Conservation (phyloP, 1,140 invertebrate species). For the Oryzaephilus surinamensis region DNA sequence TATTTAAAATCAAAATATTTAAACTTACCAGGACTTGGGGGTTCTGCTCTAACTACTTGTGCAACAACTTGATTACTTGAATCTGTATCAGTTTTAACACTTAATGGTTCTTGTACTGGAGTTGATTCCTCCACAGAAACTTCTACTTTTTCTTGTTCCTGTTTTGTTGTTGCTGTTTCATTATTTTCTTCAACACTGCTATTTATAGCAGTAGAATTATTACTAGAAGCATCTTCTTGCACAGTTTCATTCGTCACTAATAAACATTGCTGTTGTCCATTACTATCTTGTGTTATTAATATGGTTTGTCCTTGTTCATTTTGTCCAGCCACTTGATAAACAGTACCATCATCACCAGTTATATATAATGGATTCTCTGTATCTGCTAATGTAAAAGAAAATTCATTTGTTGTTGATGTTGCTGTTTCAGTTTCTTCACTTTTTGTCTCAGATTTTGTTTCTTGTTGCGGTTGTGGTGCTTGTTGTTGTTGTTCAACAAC, state of each 20-base stretch:
- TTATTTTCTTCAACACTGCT: constrained; percentile 22
- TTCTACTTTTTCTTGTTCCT: constrained; percentile 5
- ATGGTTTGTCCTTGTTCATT: constrained; percentile 65
- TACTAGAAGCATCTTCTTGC: constrained; percentile 38
- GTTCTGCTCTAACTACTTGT: constrained; percentile 69
- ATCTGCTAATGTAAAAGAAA: constrained; percentile 20
- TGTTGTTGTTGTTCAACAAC: neutral
- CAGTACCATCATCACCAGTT: constrained; percentile 54
- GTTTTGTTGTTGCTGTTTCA: constrained; percentile 8
- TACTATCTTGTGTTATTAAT: constrained; percentile 48
- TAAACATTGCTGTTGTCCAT: constrained; percentile 59
- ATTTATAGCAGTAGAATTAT: constrained; percentile 39
- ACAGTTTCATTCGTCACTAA: constrained; percentile 51
- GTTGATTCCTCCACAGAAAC: constrained; percentile 10
- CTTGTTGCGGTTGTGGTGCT: constrained; percentile 2
- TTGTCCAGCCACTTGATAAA: constrained; percentile 61
- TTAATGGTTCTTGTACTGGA: constrained; percentile 8
- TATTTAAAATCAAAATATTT: constrained; percentile 1
- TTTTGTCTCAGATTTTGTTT: constrained; percentile 5
- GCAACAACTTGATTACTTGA: constrained; percentile 57
- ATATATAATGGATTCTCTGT: constrained; percentile 49
- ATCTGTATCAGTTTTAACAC: constrained; percentile 7
- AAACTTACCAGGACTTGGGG: constrained; percentile 60
- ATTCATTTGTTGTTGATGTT: constrained; percentile 6
- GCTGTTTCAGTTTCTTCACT: constrained; percentile 8